phyloP scores from a whole-genome alignment of 2,113 vertebrate species.

The Symphodus melops region DNA sequence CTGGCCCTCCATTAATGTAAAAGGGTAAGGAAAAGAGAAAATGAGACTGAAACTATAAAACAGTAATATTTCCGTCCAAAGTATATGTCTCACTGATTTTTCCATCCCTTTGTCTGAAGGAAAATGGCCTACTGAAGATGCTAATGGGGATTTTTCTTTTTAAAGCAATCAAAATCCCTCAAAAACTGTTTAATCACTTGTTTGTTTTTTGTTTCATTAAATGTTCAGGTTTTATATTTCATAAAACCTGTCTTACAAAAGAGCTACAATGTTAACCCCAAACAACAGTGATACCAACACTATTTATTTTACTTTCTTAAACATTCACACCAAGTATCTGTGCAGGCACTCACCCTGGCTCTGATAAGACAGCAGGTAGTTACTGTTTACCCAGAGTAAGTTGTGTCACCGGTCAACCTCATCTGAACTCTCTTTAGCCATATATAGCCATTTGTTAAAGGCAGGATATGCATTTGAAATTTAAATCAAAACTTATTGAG shows the following conservation, averaged over 20 bases:
- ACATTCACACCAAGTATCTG: neutral
- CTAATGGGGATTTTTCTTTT: no score
- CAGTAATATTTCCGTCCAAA: neutral
- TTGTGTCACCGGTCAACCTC: neutral
- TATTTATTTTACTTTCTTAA: neutral
- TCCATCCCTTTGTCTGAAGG: no score
- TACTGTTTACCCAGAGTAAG: constrained; percentile 11
- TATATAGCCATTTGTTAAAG: neutral
- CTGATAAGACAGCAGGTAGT: neutral
- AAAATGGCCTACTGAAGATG: no score
- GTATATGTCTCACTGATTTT: no score
- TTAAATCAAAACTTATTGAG: neutral
- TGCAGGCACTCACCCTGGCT: neutral
- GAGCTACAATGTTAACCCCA: neutral
- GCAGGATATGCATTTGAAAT: neutral
- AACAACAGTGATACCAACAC: neutral
- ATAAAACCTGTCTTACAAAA: neutral
- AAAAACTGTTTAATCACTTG: no score
- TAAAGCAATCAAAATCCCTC: no score
- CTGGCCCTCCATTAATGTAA: neutral
- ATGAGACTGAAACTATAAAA: neutral
- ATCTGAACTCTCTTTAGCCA: neutral
- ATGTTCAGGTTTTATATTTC: no score
- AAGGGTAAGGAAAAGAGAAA: neutral
- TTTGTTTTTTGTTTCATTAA: no score